Evolutionary conservation across 2,888 invertebrate species (phyloP).

Genomic region (Drosophila affinis): DNA sequence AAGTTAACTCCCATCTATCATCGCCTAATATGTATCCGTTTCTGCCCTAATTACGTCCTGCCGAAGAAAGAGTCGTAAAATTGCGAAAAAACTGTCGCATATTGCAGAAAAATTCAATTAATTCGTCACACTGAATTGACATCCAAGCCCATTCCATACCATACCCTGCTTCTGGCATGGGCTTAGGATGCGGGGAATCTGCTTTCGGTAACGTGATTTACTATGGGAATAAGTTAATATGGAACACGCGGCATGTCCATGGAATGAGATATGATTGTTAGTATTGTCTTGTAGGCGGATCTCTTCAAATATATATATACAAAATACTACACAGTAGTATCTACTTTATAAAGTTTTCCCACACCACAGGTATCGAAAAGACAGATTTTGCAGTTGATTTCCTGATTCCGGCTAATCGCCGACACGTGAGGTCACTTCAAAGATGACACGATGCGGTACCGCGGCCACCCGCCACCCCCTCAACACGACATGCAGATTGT

Average conservation of each 20-base stretch:
- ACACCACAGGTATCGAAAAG: conserved; percentile 65
- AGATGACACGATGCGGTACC: conserved; percentile 25
- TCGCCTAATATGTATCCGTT: too few species aligned
- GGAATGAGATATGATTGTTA: not conserved
- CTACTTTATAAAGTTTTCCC: conserved; percentile 30
- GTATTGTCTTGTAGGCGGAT: not conserved
- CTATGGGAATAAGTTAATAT: conserved; percentile 33
- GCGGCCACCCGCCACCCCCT: conserved; percentile 42
- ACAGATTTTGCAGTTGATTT: not conserved
- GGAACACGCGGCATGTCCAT: conserved; percentile 2
- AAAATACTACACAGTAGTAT: too few species aligned
- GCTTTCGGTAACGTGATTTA: conserved; percentile 24
- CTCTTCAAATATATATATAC: not conserved
- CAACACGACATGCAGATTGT: not conserved
- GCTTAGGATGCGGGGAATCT: conserved; percentile 12
- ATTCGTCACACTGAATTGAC: conserved; percentile 72
- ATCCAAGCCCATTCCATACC: conserved; percentile 24
- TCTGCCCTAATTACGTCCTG: too few species aligned
- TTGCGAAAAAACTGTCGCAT: conserved; percentile 49
- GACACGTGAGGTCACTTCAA: conserved; percentile 79
- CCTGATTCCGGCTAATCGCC: conserved; percentile 63
- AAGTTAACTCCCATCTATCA: too few species aligned
- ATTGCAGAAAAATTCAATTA: conserved; percentile 65
- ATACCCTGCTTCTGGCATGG: not conserved
- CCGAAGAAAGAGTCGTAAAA: conserved; percentile 4